Conservation (phyloP, 2,113 vertebrate species). For the Saccopteryx bilineata region DNA sequence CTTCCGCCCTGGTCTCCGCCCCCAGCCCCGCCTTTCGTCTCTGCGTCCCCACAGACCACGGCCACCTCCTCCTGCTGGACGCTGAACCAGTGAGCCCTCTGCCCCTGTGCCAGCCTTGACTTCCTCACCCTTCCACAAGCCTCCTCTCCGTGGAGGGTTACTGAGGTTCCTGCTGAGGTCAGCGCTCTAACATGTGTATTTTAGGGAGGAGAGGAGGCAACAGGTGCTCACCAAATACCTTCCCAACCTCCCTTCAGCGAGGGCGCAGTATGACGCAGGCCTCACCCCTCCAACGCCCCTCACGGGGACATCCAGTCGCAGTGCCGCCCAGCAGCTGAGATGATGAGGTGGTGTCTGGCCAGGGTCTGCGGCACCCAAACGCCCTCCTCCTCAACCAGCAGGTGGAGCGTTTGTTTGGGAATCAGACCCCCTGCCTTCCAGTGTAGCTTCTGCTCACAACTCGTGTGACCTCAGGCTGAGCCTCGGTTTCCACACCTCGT, state of each 20-base stretch:
- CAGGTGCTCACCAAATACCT: not conserved
- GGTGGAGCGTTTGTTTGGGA: not conserved
- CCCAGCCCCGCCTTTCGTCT: not conserved
- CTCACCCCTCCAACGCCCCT: not conserved
- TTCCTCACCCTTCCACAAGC: not conserved
- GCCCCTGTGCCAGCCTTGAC: not conserved
- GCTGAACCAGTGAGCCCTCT: not conserved
- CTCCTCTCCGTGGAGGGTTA: not conserved
- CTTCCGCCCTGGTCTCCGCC: not conserved
- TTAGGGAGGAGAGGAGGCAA: not conserved
- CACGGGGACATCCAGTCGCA: rapidly evolving
- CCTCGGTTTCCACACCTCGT: not conserved
- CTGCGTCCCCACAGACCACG: not conserved
- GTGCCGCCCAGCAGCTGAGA: not conserved
- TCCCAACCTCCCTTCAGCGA: not conserved
- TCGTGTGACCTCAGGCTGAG: not conserved
- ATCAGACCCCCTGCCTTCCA: not conserved
- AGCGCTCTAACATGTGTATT: no score
- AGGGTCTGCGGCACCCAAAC: not conserved
- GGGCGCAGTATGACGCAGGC: not conserved
- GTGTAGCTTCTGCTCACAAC: not conserved
- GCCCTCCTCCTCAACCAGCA: not conserved
- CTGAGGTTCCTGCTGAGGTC: not conserved
- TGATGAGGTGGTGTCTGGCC: not conserved
- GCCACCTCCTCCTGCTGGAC: not conserved